These are phyloP conservation scores for Rhabdomys dilectus DNA, from an alignment of 2,113 vertebrate genomes.

Conservation along the genomic window DNA sequence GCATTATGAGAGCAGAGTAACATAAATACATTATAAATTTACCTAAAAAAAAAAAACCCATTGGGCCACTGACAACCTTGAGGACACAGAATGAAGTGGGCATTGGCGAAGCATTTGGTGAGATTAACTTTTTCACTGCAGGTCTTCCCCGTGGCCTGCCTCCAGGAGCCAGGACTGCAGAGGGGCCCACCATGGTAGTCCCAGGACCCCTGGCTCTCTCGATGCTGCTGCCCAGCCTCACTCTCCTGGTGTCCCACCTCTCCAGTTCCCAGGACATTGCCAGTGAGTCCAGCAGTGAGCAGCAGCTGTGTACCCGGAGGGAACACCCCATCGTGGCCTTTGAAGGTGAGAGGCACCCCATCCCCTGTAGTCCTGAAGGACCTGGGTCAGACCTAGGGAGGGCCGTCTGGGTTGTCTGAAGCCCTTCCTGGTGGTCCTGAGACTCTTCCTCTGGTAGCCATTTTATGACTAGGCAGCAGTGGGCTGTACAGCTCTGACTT, in stretches of 20 bases:
- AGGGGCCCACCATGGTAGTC: slow-evolving; percentile 91
- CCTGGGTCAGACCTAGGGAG: not conserved
- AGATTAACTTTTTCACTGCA: slow-evolving; percentile 83
- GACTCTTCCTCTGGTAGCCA: not conserved
- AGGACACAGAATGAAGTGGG: not conserved
- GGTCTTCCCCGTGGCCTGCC: slow-evolving; percentile 88
- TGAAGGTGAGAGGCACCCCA: slow-evolving; percentile 91
- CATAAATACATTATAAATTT: slow-evolving; percentile 48
- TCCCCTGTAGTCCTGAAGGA: fast-evolving
- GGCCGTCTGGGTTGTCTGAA: not conserved
- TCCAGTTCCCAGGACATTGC: slow-evolving; percentile 87
- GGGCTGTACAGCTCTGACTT: not conserved
- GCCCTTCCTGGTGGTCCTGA: not conserved
- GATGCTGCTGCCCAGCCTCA: slow-evolving; percentile 89
- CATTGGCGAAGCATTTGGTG: not conserved
- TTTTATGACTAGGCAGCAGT: not conserved
- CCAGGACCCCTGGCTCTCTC: slow-evolving; percentile 88
- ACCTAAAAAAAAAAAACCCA: not conserved
- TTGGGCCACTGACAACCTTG: not conserved
- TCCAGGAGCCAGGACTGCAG: slow-evolving; percentile 90
- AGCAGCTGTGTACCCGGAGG: slow-evolving; percentile 90
- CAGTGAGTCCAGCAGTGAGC: slow-evolving; percentile 83
- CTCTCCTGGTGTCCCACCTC: slow-evolving; percentile 87
- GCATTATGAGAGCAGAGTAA: slow-evolving; percentile 46
- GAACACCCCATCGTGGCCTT: slow-evolving; percentile 95